A percentile compares a stretch with the other conserved stretches of the same genome.
phyloP scores from a whole-genome alignment of 1,140 invertebrate genomes.

The Nasonia vitripennis region DNA sequence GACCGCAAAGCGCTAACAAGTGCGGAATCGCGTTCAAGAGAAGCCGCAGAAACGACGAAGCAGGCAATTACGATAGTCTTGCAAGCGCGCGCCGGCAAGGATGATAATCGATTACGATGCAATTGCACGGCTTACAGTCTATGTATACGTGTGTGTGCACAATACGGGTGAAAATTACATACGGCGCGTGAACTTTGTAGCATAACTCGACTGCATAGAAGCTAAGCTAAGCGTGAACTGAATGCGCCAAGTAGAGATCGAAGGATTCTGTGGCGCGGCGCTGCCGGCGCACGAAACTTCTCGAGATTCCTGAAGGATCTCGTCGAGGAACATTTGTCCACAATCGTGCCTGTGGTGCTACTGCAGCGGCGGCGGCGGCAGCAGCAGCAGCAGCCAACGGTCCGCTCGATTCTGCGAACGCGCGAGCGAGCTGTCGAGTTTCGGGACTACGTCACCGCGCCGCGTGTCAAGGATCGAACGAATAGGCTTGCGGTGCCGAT shows the following conservation, averaged over 20 bases:
- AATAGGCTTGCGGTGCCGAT: conserved; percentile 32
- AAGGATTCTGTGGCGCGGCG: conserved; percentile 65
- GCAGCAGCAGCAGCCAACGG: conserved; percentile 36
- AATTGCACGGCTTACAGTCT: not conserved
- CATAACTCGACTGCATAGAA: conserved; percentile 45
- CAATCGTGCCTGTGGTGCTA: conserved; percentile 64
- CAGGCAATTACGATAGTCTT: not conserved
- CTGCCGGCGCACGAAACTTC: conserved; percentile 60
- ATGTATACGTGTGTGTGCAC: not conserved
- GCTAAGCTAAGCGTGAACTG: conserved; percentile 64
- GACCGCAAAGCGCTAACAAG: not conserved
- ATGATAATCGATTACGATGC: conserved; percentile 35
- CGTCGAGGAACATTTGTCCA: conserved; percentile 66
- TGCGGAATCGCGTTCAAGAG: not conserved
- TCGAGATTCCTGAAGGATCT: conserved; percentile 67
- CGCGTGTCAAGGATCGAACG: conserved; percentile 41
- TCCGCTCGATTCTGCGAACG: conserved; percentile 61
- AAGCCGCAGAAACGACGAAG: not conserved
- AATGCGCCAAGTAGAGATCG: conserved; percentile 71
- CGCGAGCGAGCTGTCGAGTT: conserved; percentile 1
- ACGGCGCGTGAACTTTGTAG: conserved; percentile 45
- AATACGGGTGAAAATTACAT: conserved; percentile 41
- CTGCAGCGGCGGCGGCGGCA: conserved; percentile 43
- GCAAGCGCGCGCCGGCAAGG: too few species aligned
- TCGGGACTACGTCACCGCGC: conserved; percentile 4